phyloP scores from a whole-genome alignment of 2,888 invertebrate genomes.

The Neoascia interrupta region DNA sequence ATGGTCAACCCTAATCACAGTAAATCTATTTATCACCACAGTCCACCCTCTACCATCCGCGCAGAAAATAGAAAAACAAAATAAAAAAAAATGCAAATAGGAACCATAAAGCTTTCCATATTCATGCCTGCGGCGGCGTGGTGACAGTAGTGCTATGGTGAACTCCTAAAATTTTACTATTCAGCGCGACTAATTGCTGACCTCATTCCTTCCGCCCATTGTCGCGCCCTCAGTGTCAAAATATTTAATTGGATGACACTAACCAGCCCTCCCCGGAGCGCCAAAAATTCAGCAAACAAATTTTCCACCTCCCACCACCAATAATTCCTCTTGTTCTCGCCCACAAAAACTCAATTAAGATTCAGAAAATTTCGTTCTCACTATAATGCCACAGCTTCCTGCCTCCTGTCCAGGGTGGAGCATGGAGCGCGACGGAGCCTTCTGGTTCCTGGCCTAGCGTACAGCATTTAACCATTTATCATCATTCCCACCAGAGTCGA shows the following conservation, averaged over 20 bases:
- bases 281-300: slow-evolving; percentile 23
- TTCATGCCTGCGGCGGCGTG: too few relatives aligned
- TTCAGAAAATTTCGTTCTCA: slow-evolving; percentile 27
- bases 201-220: not conserved
- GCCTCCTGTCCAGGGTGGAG: not conserved
- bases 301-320: not conserved
- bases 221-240: slow-evolving; percentile 52
- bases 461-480: slow-evolving; percentile 48
- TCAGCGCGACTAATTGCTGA: slow-evolving; percentile 39
- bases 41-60: too few relatives aligned
- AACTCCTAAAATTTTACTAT: too few relatives aligned
- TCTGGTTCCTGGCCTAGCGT: not conserved
- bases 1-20: too few relatives aligned
- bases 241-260: slow-evolving; percentile 45
- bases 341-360: slow-evolving; percentile 52
- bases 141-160: too few relatives aligned
- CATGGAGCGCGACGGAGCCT: not conserved
- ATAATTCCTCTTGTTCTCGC: too few relatives aligned
- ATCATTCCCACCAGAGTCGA: slow-evolving; percentile 52
- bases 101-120: too few relatives aligned
- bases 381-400: slow-evolving; percentile 15
- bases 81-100: not conserved
- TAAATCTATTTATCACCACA: too few relatives aligned
- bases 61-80: not conserved
- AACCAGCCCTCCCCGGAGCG: not conserved